Evolutionary conservation across 2,888 invertebrate species (phyloP), one percentile per base, ranked within the genome.

Genomic region (Sipha maydis): DNA sequence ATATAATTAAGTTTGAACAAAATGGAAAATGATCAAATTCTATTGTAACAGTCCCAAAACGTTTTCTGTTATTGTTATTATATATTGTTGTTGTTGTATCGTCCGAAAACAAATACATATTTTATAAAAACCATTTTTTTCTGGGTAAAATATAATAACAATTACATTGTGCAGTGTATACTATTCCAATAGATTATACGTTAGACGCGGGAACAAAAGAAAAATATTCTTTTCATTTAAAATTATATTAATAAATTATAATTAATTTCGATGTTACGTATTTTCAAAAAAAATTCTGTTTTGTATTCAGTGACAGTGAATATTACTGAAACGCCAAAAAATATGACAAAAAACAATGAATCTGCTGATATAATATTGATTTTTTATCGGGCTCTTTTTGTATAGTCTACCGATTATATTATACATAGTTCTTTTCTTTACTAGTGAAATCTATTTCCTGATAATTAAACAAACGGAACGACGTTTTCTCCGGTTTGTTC

Each of bases 401-500:
- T 48, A 48, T 48, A 48, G 48, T 48, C 14, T 48, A 41, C n/a
- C 41, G 67, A 41, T 41, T 11, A 41, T 28, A 80, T 78, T 21
- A 61, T 31, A 25, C 11, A 41, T 28, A 71, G 28, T 17, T 48
- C 17, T 48, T 73, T 83, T 73, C 31, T 75, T 11, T 54, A 21
- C 31, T 54, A 31, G 61, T 67, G 79, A 79, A 80, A 67, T 80
- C 67, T 67, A 80, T 38, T 34, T 67, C 38, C 21, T 17, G 75
- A 84, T 38, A 84, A 84, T 83, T 83, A 75, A 73, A 75, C 31
- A n/a, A 38, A 83, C 56, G 56, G n/a, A 83, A 75, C 83, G 83
- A 69, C 73, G 75, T 83, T 83, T 83, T 83, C 75, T 83, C 83
- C 75, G n/a, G 61, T 61, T 28, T 21, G 38, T 84, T 61, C 75